phyloP scores from a whole-genome alignment of 1,140 invertebrate species.

The Aporrectodea caliginosa region DNA sequence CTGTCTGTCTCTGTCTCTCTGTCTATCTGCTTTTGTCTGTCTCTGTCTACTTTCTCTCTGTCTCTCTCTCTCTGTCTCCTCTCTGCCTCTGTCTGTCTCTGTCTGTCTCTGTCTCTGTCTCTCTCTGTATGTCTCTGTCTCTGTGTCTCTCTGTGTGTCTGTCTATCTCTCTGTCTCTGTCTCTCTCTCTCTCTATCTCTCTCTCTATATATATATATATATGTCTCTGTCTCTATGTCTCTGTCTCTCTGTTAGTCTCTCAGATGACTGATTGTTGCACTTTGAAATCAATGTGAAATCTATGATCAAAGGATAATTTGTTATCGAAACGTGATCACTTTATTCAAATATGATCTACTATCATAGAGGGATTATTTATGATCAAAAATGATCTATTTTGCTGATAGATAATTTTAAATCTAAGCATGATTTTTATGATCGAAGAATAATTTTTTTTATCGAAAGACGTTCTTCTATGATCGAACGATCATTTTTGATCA shows the following conservation, averaged over 20 bases:
- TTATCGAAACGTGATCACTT: too few relatives aligned
- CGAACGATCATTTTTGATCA: too few relatives aligned
- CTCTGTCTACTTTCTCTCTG: background rate
- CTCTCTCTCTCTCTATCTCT: background rate
- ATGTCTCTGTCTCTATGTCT: background rate
- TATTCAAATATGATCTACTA: too few relatives aligned
- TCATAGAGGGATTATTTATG: too few relatives aligned
- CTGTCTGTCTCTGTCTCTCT: conserved; percentile 35
- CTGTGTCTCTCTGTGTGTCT: conserved; percentile 29
- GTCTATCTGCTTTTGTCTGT: background rate
- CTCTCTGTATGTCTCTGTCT: background rate
- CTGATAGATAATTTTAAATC: too few relatives aligned
- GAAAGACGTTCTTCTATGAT: too few relatives aligned
- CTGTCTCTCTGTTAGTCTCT: background rate
- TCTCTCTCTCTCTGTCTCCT: background rate
- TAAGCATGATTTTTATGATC: too few relatives aligned
- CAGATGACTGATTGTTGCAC: background rate
- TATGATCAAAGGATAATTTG: too few relatives aligned
- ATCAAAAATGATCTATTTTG: too few relatives aligned
- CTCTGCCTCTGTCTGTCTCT: background rate
- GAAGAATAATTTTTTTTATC: too few relatives aligned
- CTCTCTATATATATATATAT: background rate
- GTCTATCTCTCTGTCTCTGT: background rate
- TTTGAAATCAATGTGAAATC: too few relatives aligned
- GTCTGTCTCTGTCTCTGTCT: background rate